Evolutionary conservation across 2,888 invertebrate species (phyloP).

Genomic region (Notodonta dromedarius): DNA sequence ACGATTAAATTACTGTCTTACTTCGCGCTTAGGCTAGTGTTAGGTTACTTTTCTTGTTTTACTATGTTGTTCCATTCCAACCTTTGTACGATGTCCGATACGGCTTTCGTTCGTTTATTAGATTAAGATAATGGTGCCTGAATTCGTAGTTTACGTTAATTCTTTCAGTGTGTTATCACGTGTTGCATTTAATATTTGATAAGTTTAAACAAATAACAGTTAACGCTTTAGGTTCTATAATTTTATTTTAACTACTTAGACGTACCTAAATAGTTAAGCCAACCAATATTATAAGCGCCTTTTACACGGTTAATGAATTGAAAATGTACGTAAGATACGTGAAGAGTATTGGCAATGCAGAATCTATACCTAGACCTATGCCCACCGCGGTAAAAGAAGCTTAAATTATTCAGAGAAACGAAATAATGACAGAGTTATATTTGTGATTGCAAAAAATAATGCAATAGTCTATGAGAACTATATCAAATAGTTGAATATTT

Average conservation of each 20-base stretch:
- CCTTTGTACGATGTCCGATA: not conserved
- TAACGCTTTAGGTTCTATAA: conserved; percentile 21
- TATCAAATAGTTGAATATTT: conserved; percentile 71
- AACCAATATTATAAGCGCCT: conserved; percentile 16
- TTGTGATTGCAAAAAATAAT: conserved; percentile 65
- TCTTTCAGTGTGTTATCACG: conserved; percentile 36
- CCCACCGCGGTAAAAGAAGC: conserved; percentile 10
- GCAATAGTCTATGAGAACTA: conserved; percentile 65
- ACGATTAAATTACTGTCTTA: too few relatives aligned
- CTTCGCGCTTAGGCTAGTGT: too few relatives aligned
- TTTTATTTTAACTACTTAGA: conserved; percentile 21
- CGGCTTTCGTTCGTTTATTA: conserved; percentile 46
- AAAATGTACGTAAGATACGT: not conserved
- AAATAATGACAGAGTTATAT: conserved; percentile 42
- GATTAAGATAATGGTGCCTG: conserved; percentile 77
- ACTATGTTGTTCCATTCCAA: not conserved
- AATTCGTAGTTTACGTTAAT: conserved; percentile 54
- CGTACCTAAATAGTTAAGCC: conserved; percentile 9
- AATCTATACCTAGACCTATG: not conserved
- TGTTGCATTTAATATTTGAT: conserved; percentile 51
- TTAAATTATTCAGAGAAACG: conserved; percentile 16
- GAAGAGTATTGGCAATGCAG: not conserved
- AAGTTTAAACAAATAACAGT: conserved; percentile 31
- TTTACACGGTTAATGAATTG: conserved; percentile 10
- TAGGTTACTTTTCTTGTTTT: not conserved